A percentile compares a stretch with the other conserved stretches of the same genome.
Conservation (phyloP, 2,888 invertebrate species). For the Meteorus colon region DNA sequence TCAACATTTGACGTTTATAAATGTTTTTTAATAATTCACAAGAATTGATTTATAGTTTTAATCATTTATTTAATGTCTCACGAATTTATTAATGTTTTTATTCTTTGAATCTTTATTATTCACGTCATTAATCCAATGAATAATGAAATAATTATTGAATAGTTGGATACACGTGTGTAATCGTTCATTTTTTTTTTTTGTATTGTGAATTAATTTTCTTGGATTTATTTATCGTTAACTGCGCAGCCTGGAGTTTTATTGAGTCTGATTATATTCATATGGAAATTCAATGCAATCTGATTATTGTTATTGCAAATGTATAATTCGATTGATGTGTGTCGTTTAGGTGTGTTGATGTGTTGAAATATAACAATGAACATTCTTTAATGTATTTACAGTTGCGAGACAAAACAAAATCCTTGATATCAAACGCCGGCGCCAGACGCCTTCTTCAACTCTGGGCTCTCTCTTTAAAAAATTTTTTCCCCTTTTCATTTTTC, state of each 20-base stretch:
- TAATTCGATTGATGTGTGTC: not conserved
- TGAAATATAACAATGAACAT: slow-evolving; percentile 1
- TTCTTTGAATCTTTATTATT: too few species aligned
- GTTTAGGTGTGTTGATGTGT: not conserved
- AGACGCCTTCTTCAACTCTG: not conserved
- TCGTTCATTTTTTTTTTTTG: too few species aligned
- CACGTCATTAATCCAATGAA: too few species aligned
- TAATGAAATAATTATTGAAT: too few species aligned
- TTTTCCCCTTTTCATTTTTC: not conserved
- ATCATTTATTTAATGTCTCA: not conserved
- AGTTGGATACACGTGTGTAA: too few species aligned
- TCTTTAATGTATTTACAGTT: not conserved
- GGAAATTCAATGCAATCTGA: not conserved
- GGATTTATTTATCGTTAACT: too few species aligned
- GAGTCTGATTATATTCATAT: too few species aligned
- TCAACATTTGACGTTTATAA: not conserved
- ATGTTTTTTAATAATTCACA: not conserved
- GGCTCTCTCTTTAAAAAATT: not conserved
- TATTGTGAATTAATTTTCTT: too few species aligned
- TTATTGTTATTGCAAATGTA: not conserved
- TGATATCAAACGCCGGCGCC: not conserved
- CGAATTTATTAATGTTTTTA: not conserved
- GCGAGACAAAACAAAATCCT: slow-evolving; percentile 1
- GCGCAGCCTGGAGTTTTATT: too few species aligned
- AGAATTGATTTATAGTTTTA: not conserved